Conservation (phyloP, 2,888 invertebrate genomes). For the Syrphus vitripennis region DNA sequence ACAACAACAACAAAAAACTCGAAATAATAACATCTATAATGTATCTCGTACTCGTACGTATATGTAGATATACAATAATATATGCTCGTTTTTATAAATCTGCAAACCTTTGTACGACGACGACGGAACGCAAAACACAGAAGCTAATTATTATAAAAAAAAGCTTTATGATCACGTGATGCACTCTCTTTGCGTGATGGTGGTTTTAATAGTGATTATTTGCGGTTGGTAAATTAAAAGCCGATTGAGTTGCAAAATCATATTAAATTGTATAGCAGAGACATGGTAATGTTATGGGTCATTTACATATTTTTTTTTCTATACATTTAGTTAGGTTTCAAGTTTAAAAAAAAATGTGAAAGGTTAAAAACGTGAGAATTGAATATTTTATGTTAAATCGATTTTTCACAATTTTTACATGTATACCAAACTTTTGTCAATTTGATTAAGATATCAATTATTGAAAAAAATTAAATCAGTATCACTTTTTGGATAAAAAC, state of each 20-base stretch:
- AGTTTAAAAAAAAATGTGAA: no score
- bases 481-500: no score
- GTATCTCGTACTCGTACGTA: no score
- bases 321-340: background rate
- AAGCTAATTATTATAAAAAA: background rate
- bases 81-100: no score
- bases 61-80: no score
- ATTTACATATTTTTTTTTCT: background rate
- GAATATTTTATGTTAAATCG: no score
- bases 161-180: background rate
- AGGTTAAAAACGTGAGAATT: no score
- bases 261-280: constrained; percentile 25
- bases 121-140: background rate
- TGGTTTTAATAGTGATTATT: background rate
- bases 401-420: no score
- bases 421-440: no score
- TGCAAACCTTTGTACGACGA: background rate
- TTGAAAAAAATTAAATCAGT: no score
- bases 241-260: constrained; percentile 37
- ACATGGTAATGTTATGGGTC: constrained; percentile 8
- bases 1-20: background rate
- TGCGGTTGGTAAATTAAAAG: constrained; percentile 30
- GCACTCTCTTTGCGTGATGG: background rate
- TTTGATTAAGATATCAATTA: no score
- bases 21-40: no score